phyloP scores from a whole-genome alignment of 92 coral and sea anemone genomes.

The Palythoa heliodiscus region DNA sequence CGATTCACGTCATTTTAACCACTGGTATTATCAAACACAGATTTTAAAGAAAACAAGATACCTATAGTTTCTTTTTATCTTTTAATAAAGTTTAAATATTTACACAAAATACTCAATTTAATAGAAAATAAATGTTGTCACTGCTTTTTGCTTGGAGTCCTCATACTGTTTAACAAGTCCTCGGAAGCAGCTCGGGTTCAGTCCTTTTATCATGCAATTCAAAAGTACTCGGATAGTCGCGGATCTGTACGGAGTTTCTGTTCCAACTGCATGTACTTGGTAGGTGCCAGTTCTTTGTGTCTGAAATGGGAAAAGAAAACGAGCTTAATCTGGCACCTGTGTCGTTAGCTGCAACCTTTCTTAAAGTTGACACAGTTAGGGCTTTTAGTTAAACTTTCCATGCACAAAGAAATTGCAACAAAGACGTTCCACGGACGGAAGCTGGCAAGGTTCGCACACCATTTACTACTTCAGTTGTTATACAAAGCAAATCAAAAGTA shows the following conservation, averaged over 20 bases:
- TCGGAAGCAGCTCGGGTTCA: background rate
- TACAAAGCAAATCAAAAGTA: too few species aligned
- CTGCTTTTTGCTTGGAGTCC: background rate
- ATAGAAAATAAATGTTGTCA: background rate
- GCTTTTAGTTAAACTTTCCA: too few species aligned
- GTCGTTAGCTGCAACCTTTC: background rate
- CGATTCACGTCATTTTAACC: background rate
- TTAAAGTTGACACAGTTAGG: background rate
- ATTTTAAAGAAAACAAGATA: background rate
- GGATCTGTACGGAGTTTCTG: conserved; percentile 95
- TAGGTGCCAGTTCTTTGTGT: conserved; percentile 98
- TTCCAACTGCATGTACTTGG: conserved; percentile 95
- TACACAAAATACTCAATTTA: background rate
- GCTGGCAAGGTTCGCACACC: too few species aligned
- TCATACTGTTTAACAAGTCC: background rate
- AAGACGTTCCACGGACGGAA: too few species aligned
- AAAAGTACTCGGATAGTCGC: conserved; percentile 83
- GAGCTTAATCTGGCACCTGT: background rate
- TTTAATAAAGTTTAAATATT: background rate
- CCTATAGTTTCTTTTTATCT: background rate
- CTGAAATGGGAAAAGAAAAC: conserved; percentile 48
- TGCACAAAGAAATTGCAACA: too few species aligned
- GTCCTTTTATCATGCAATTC: background rate
- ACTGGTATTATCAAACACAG: too few species aligned
- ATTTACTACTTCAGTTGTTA: too few species aligned